Percentiles rank a stretch among this genome's conserved stretches.
phyloP scores from a whole-genome alignment of 2,113 vertebrate genomes.

The Misgurnus mizolepis region DNA sequence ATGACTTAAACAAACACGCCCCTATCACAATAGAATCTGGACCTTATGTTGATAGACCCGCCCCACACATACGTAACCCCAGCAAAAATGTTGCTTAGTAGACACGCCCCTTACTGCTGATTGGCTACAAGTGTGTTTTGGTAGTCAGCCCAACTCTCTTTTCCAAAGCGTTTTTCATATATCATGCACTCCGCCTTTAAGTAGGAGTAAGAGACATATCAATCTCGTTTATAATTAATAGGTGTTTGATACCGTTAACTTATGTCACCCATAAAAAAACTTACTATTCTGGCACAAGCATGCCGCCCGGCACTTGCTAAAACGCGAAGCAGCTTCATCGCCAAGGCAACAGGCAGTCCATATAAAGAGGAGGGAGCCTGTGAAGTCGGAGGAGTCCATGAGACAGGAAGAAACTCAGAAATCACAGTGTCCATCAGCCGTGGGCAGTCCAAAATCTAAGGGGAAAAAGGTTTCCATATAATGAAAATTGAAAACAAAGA shows the following conservation, averaged over 20 bases:
- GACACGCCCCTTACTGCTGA: no score
- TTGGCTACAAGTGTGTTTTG: no score
- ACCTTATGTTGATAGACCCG: no score
- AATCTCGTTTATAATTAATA: slow-evolving; percentile 2
- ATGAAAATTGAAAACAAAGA: background rate
- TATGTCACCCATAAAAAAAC: slow-evolving; percentile 44
- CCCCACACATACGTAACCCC: no score
- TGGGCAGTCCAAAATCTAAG: slow-evolving; percentile 90
- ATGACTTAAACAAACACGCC: no score
- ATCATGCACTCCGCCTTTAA: no score
- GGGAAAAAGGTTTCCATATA: background rate
- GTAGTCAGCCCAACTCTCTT: no score
- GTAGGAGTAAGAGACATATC: background rate
- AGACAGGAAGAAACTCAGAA: slow-evolving; percentile 86
- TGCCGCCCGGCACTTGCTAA: slow-evolving; percentile 87
- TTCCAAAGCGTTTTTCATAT: no score
- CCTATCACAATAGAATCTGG: no score
- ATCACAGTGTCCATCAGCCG: slow-evolving; percentile 85
- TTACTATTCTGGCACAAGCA: slow-evolving; percentile 87
- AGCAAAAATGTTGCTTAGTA: no score
- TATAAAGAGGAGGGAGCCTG: slow-evolving; percentile 73
- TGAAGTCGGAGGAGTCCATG: slow-evolving; percentile 73
- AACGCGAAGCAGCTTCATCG: slow-evolving; percentile 92
- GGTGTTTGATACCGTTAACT: slow-evolving; percentile 4
- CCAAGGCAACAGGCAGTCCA: slow-evolving; percentile 78